phyloP scores from a whole-genome alignment of 2,888 invertebrate species.

The Orthosia gothica region DNA sequence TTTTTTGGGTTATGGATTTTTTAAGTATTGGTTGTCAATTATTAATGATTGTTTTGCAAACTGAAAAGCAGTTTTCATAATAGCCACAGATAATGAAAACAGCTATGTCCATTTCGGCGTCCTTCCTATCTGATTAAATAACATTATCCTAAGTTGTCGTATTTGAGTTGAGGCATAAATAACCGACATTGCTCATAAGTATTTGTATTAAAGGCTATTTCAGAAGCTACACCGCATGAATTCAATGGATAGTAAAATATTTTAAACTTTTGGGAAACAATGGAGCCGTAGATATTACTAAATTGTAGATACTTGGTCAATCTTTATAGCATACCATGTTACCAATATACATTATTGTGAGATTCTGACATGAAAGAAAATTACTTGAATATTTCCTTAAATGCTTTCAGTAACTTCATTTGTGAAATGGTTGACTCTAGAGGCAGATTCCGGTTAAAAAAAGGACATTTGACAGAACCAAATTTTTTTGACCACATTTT shows the following conservation, averaged over 20 bases:
- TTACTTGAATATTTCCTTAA: not conserved
- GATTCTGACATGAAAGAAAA: slow-evolving; percentile 17
- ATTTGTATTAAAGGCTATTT: slow-evolving; percentile 29
- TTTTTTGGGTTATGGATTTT: slow-evolving; percentile 27
- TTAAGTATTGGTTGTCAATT: not conserved
- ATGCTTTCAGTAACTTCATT: not conserved
- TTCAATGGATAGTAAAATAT: slow-evolving; percentile 41
- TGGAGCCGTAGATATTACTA: slow-evolving; percentile 48
- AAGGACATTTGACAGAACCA: not conserved
- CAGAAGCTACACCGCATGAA: slow-evolving; percentile 27
- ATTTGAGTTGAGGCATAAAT: not conserved
- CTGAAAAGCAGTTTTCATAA: not conserved
- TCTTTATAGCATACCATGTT: slow-evolving; percentile 22
- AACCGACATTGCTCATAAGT: not conserved
- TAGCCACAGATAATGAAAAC: not conserved
- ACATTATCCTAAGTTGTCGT: not conserved
- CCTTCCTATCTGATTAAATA: not conserved
- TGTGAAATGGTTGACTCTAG: not conserved
- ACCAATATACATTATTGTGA: slow-evolving; percentile 43
- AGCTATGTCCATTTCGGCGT: not conserved
- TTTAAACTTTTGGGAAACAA: slow-evolving; percentile 56
- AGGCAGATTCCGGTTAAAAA: not conserved
- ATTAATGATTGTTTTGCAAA: not conserved
- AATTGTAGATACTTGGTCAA: slow-evolving; percentile 41
- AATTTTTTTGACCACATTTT: not conserved